Conservation (phyloP, 2,888 invertebrate genomes). For the Cryptophagus acutangulus region DNA sequence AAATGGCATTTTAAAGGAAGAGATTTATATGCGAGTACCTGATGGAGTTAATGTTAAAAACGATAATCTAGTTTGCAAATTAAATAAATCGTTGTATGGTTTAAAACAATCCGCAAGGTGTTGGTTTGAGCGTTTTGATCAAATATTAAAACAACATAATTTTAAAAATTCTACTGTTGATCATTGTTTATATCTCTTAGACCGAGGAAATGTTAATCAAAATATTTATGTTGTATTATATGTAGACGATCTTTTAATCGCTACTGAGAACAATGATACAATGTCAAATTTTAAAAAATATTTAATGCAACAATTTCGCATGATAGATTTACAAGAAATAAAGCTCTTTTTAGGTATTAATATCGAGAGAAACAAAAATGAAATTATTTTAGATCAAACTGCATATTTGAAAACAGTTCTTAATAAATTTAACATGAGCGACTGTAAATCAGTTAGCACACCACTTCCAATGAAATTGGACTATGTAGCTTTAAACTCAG, state of each 20-base stretch:
- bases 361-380: conserved; percentile 17
- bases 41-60: conserved; percentile 3
- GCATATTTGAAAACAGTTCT: conserved; percentile 21
- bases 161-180: conserved; percentile 16
- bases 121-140: conserved; percentile 16
- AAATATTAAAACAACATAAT: conserved; percentile 11
- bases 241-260: conserved; percentile 22
- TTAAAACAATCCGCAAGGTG: conserved; percentile 15
- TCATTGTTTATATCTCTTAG: conserved; percentile 20
- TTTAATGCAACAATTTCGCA: conserved; percentile 14
- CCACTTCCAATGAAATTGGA: conserved; percentile 24
- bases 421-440: conserved; percentile 17
- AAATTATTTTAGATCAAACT: conserved; percentile 7
- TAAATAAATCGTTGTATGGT: conserved; percentile 15
- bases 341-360: conserved; percentile 7
- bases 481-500: conserved; percentile 22
- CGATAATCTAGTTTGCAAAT: conserved; percentile 9
- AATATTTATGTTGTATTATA: conserved; percentile 24
- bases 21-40: conserved; percentile 10
- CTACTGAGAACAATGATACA: conserved; percentile 9
- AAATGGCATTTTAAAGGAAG: conserved; percentile 14
- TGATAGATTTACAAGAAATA: conserved; percentile 2
- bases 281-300: conserved; percentile 23
- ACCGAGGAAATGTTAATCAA: conserved; percentile 13
- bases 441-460: conserved; percentile 12